Conservation (phyloP, 2,797 vertebrate genomes). For the Chloroceryle amazona region DNA sequence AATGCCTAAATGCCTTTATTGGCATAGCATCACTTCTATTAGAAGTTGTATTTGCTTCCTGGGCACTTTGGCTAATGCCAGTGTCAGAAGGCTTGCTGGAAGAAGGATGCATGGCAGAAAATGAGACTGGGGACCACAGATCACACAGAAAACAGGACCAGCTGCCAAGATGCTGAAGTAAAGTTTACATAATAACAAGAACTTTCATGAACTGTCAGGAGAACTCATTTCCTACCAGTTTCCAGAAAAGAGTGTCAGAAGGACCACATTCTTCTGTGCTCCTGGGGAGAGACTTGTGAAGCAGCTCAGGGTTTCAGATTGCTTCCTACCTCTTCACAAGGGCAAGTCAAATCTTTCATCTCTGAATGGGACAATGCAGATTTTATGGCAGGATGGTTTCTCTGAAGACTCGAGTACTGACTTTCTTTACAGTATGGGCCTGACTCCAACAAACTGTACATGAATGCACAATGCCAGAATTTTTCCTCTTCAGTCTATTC, state of each 20-base stretch:
- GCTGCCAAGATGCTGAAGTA: neutral
- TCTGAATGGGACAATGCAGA: neutral
- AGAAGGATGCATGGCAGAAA: neutral
- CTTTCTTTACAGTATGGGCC: slow-evolving; percentile 31
- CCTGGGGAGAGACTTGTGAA: neutral
- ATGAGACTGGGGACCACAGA: neutral
- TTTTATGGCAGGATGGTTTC: neutral
- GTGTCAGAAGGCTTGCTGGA: neutral
- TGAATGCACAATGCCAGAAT: slow-evolving; percentile 13
- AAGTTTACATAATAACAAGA: neutral
- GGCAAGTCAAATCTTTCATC: neutral
- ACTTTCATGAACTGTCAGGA: neutral
- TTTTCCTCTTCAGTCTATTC: slow-evolving; percentile 23
- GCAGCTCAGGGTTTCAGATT: neutral
- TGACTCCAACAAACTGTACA: neutral
- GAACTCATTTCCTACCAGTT: neutral
- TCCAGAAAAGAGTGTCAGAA: neutral
- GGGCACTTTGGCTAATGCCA: neutral
- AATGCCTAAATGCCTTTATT: neutral
- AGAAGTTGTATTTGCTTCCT: neutral
- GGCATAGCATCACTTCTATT: neutral
- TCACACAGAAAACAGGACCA: neutral
- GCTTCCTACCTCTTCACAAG: neutral
- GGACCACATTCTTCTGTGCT: neutral
- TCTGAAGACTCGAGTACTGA: neutral